Percentiles rank a stretch among this genome's conserved stretches.
These are phyloP conservation scores for Danaus chrysippus DNA, from an alignment of 2,888 invertebrate species.

Conservation along the genomic window DNA sequence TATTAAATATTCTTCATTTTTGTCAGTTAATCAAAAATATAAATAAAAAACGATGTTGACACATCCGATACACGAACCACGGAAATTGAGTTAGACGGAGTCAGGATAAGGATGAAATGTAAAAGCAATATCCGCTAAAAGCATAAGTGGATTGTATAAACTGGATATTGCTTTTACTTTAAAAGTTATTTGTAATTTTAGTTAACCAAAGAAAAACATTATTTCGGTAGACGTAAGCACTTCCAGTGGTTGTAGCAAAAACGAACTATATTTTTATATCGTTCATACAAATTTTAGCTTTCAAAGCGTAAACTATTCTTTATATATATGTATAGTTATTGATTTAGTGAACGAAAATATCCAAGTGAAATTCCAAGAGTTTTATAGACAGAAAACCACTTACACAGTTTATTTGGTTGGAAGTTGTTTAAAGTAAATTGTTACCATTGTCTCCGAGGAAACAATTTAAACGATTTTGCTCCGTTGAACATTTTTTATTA, in stretches of 20 bases:
- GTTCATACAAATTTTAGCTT: not conserved
- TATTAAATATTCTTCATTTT: not conserved
- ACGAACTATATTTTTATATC: no score
- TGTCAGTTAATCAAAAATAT: not conserved
- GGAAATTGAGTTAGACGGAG: slow-evolving; percentile 4
- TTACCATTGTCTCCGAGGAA: slow-evolving; percentile 1
- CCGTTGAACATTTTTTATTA: not conserved
- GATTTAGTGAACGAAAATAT: not conserved
- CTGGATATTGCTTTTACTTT: not conserved
- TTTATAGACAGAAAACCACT: not conserved
- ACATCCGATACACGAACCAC: not conserved
- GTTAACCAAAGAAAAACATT: no score
- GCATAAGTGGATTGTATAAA: not conserved
- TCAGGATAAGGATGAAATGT: not conserved
- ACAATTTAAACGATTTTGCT: not conserved
- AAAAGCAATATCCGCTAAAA: slow-evolving; percentile 5
- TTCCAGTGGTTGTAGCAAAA: no score
- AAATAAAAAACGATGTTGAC: slow-evolving; percentile 1
- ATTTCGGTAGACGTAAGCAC: no score
- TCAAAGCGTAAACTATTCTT: not conserved
- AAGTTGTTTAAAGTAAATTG: slow-evolving; percentile 5
- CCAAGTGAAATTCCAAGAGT: not conserved
- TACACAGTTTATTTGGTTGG: slow-evolving; percentile 2
- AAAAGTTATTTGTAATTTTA: not conserved
- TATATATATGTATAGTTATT: not conserved